Evolutionary conservation across 2,888 invertebrate genomes (phyloP).

Genomic region (Rotaria macrura): DNA sequence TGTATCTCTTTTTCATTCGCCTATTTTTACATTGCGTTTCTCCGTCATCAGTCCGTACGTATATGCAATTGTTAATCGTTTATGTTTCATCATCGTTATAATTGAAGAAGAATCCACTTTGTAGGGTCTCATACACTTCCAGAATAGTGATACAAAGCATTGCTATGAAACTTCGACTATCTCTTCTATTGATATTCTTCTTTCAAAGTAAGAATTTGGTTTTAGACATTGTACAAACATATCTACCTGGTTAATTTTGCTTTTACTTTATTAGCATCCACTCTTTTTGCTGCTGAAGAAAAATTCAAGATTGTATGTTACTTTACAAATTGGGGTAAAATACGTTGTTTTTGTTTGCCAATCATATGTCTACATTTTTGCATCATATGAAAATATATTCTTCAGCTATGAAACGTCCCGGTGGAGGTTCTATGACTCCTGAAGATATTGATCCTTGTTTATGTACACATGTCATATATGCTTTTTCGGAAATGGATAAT

Average conservation of each 20-base stretch:
- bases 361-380: background rate
- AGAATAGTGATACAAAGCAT: background rate
- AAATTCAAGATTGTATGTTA: slow-evolving; percentile 33
- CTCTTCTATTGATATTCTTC: background rate
- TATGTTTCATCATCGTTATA: background rate
- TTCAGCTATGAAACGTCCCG: slow-evolving; percentile 17
- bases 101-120: background rate
- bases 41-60: background rate
- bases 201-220: background rate
- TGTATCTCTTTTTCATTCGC: background rate
- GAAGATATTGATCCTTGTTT: slow-evolving; percentile 33
- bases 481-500: slow-evolving; percentile 36
- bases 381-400: background rate
- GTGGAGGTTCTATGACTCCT: slow-evolving; percentile 31
- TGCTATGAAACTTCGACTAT: background rate
- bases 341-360: background rate
- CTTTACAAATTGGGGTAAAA: slow-evolving; percentile 32
- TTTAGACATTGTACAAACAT: background rate
- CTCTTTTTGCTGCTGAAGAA: background rate
- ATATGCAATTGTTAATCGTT: background rate
- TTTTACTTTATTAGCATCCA: background rate
- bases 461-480: slow-evolving; percentile 34
- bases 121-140: background rate
- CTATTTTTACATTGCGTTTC: background rate
- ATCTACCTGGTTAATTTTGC: background rate